These are phyloP conservation scores for Colius striatus DNA, from an alignment of 2,113 vertebrate species.

Conservation along the genomic window DNA sequence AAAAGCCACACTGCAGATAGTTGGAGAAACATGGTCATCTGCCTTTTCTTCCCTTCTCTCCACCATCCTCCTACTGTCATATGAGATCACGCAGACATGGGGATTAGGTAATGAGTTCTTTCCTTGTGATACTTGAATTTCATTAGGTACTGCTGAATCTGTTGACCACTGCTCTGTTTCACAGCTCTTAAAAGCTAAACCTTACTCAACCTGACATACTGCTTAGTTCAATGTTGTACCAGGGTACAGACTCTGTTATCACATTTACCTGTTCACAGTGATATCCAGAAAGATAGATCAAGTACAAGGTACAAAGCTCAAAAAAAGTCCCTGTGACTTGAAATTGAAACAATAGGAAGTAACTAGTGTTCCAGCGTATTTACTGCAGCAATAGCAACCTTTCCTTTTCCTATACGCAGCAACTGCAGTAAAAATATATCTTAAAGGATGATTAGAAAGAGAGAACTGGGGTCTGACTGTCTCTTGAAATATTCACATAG, in stretches of 20 bases:
- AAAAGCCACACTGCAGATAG: not conserved
- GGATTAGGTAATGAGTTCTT: not conserved
- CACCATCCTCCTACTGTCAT: not conserved
- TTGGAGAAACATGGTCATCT: not conserved
- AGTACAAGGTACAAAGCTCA: not conserved
- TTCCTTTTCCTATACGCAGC: not conserved
- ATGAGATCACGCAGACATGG: not conserved
- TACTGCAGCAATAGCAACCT: not conserved
- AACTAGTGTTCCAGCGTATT: not conserved
- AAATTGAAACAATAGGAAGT: not conserved
- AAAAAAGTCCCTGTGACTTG: not conserved
- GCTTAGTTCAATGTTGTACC: not conserved
- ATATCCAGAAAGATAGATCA: not conserved
- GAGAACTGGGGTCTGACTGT: not conserved
- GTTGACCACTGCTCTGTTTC: not conserved
- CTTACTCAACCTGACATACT: not conserved
- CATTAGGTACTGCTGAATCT: not conserved
- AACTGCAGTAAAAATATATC: not conserved
- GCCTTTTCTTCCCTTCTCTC: not conserved
- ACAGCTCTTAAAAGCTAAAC: not conserved
- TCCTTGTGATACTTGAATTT: not conserved
- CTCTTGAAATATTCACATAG: not conserved
- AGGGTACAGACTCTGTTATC: not conserved
- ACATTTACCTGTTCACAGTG: not conserved
- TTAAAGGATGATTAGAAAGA: not conserved